A percentile compares a stretch with the other conserved stretches of the same genome.
phyloP scores from a whole-genome alignment of 2,113 vertebrate genomes.

The Calypte anna region DNA sequence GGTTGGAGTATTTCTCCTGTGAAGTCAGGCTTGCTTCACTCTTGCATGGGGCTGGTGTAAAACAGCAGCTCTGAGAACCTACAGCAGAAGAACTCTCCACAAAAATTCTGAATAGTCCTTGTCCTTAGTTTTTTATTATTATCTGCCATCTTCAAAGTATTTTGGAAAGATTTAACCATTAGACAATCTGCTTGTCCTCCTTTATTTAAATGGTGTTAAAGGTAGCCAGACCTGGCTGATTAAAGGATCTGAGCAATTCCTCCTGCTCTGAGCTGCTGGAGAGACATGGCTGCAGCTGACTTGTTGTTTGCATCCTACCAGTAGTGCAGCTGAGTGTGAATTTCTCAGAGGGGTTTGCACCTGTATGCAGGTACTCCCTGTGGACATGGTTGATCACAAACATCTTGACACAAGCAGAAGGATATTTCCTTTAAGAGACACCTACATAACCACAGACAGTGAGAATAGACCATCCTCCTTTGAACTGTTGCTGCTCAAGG shows the following conservation, averaged over 20 bases:
- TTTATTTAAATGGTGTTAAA: neutral
- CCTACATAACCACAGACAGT: accelerated
- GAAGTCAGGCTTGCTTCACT: neutral
- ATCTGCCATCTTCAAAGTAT: neutral
- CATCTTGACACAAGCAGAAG: neutral
- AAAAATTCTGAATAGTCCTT: neutral
- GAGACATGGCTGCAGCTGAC: neutral
- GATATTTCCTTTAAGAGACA: neutral
- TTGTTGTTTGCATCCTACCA: neutral
- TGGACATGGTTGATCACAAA: neutral
- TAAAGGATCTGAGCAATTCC: neutral
- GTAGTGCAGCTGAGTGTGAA: neutral
- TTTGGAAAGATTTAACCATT: neutral
- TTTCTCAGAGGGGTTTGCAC: neutral
- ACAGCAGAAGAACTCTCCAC: neutral
- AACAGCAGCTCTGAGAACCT: neutral
- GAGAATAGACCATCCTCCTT: neutral
- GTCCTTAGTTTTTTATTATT: neutral
- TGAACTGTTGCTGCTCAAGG: neutral
- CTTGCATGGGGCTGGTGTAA: neutral
- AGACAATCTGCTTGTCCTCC: neutral
- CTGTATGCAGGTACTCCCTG: accelerated
- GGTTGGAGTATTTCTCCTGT: too few relatives aligned
- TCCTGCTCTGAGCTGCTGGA: neutral
- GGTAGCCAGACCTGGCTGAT: neutral